phyloP scores from a whole-genome alignment of 1,140 invertebrate genomes.

The Littorina saxatilis region DNA sequence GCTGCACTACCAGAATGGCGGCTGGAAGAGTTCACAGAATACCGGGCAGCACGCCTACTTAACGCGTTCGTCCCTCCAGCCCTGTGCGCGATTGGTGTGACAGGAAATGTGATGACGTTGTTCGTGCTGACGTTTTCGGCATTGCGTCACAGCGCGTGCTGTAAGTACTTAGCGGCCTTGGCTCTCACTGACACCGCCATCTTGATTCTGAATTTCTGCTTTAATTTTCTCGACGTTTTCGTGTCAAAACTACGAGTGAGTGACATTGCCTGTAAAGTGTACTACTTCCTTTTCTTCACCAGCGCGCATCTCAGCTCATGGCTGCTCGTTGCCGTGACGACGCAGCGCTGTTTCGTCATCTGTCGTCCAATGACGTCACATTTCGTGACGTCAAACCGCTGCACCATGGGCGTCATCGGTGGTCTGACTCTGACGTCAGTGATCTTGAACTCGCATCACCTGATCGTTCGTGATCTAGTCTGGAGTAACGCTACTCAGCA shows the following conservation, averaged over 20 bases:
- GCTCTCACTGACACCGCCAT: conserved; percentile 3
- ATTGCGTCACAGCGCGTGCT: conserved; percentile 14
- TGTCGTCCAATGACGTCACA: conserved; percentile 15
- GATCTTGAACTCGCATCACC: conserved; percentile 3
- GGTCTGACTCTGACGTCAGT: conserved; percentile 6
- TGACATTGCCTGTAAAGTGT: conserved; percentile 21
- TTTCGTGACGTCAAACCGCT: conserved; percentile 22
- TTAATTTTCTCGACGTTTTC: conserved; percentile 31
- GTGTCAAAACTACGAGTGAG: neutral
- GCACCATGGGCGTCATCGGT: conserved; percentile 23
- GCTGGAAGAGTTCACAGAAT: conserved; percentile 7
- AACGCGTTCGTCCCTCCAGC: neutral
- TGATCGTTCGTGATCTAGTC: neutral
- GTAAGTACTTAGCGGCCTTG: conserved; percentile 29
- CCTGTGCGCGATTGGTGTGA: neutral
- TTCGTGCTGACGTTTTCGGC: conserved; percentile 19
- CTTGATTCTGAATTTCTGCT: conserved; percentile 23
- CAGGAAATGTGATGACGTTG: conserved; percentile 21
- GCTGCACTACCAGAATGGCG: neutral
- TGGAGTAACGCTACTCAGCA: neutral
- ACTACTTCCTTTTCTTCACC: conserved; percentile 36
- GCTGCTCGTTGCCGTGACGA: conserved; percentile 28
- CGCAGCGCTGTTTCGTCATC: conserved; percentile 28
- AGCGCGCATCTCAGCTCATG: conserved; percentile 29
- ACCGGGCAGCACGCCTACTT: conserved; percentile 10